Evolutionary conservation across 2,797 vertebrate species (phyloP).

Genomic region (Macroramphosus scolopax): DNA sequence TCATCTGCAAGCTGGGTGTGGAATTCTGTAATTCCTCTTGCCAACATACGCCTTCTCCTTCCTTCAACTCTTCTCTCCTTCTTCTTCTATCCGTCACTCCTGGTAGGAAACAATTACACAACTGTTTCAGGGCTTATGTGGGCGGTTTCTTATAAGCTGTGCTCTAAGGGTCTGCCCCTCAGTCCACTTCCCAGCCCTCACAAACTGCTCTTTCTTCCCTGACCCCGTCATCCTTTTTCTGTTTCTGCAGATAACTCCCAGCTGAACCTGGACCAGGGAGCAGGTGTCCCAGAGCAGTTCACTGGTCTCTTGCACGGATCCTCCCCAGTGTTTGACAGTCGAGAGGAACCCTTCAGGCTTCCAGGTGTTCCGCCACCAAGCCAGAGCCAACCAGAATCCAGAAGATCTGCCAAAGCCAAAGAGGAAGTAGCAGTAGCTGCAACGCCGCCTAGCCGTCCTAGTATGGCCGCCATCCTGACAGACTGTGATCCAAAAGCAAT

Average conservation of each 20-base stretch:
- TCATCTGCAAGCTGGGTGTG: conserved; percentile 72
- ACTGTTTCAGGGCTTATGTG: conserved; percentile 83
- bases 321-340: conserved; percentile 90
- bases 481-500: conserved; percentile 84
- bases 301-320: conserved; percentile 96
- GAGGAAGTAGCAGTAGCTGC: conserved; percentile 30
- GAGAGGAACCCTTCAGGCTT: conserved; percentile 85
- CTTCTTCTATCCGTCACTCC: conserved; percentile 52
- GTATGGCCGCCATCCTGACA: conserved; percentile 75
- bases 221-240: conserved; percentile 53
- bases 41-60: conserved; percentile 57
- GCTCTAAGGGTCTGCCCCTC: conserved; percentile 58
- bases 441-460: conserved; percentile 43
- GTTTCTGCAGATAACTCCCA: conserved; percentile 73
- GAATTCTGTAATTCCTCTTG: conserved; percentile 82
- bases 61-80: conserved; percentile 41
- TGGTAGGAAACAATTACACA: conserved; percentile 83
- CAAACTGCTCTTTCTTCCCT: conserved; percentile 56
- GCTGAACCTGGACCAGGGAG: conserved; percentile 79
- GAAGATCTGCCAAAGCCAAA: conserved; percentile 52
- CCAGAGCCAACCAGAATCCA: conserved; percentile 43
- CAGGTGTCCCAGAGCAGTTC: conserved; percentile 90
- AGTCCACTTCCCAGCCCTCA: conserved; percentile 44
- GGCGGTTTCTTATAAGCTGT: conserved; percentile 72
- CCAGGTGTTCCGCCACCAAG: conserved; percentile 50